A percentile compares a stretch with the other conserved stretches of the same genome.
These are phyloP conservation scores for Ceyx melanurus DNA, from an alignment of 2,113 vertebrate species.

Conservation along the genomic window DNA sequence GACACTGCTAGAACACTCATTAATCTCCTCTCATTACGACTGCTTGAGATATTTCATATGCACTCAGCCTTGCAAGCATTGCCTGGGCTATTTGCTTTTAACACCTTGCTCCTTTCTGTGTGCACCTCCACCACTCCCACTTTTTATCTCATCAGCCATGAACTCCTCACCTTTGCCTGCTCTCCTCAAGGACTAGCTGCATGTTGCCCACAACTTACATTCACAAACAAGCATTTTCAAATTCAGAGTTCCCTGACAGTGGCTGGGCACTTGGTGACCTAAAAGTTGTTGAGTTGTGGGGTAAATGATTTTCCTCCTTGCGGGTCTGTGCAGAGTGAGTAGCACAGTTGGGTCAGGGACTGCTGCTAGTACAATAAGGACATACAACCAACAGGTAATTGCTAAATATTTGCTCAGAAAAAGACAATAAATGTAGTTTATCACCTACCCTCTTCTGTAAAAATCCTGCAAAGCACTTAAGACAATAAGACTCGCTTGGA, in stretches of 20 bases:
- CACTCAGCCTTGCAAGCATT: background rate
- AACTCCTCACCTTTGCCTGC: conserved; percentile 35
- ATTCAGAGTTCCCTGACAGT: background rate
- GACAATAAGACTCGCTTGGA: background rate
- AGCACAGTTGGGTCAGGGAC: background rate
- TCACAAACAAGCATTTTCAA: background rate
- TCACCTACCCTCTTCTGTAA: background rate
- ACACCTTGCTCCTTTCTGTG: conserved; percentile 17
- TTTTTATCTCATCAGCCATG: conserved; percentile 32
- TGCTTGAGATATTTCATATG: background rate
- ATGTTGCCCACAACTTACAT: background rate
- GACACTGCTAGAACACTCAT: background rate
- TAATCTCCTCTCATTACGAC: conserved; percentile 38
- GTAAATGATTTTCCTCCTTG: background rate
- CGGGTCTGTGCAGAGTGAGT: fast-evolving
- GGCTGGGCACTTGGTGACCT: background rate
- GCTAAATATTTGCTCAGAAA: background rate
- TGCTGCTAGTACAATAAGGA: background rate
- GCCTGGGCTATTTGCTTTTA: conserved; percentile 12
- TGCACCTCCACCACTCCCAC: background rate
- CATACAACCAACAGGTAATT: background rate
- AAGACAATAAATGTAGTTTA: background rate
- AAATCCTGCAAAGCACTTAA: background rate
- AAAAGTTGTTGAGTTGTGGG: background rate
- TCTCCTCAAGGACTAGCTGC: background rate